Conservation (phyloP, 2,888 invertebrate species). For the Latheticus oryzae region DNA sequence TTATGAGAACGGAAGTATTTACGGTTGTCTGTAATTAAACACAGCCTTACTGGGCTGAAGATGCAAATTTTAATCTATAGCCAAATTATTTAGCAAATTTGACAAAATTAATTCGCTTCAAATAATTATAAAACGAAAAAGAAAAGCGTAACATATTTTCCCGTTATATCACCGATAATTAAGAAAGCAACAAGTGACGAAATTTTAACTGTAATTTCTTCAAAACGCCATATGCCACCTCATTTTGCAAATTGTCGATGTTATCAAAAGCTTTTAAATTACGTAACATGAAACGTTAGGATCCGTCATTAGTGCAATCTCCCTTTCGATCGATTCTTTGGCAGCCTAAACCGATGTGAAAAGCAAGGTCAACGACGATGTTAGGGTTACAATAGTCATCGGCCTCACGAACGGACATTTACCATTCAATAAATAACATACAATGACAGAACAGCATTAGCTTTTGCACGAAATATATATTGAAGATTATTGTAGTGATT, state of each 20-base stretch:
- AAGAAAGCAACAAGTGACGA: slow-evolving; percentile 4
- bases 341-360: slow-evolving; percentile 18
- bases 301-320: slow-evolving; percentile 17
- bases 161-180: slow-evolving; percentile 7
- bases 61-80: slow-evolving; percentile 17
- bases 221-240: slow-evolving; percentile 25
- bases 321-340: slow-evolving; percentile 12
- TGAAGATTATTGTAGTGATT: too few species aligned
- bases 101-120: background rate
- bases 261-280: slow-evolving; percentile 14
- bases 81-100: background rate
- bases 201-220: slow-evolving; percentile 10
- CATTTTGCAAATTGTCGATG: slow-evolving; percentile 2
- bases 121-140: background rate
- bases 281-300: slow-evolving; percentile 23
- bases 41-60: background rate
- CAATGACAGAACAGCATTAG: slow-evolving; percentile 39
- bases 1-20: slow-evolving; percentile 27
- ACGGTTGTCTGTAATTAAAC: slow-evolving; percentile 23
- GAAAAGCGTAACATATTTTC: slow-evolving; percentile 6
- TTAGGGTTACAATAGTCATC: slow-evolving; percentile 28
- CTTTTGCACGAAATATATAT: too few species aligned
- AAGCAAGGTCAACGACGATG: slow-evolving; percentile 37
- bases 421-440: slow-evolving; percentile 42
- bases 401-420: slow-evolving; percentile 35